Conservation (phyloP, 2,113 vertebrate genomes). For the Pogonocichla stellata region DNA sequence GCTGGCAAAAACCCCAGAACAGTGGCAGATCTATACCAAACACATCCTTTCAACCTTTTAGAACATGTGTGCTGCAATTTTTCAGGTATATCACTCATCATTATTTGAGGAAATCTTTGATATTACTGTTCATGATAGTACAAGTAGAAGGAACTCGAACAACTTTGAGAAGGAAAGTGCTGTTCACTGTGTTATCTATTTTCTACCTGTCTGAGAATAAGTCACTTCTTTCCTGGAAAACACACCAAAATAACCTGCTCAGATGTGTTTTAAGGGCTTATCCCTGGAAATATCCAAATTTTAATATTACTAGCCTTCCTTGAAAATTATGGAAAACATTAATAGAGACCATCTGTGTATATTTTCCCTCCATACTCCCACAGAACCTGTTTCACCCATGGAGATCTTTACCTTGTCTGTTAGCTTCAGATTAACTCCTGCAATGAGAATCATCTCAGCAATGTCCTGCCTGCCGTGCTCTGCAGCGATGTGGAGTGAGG, state of each 20-base stretch:
- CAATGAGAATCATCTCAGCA: constrained; percentile 86
- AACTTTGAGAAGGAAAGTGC: not conserved
- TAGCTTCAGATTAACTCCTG: constrained; percentile 83
- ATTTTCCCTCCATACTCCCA: not conserved
- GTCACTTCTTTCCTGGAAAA: not conserved
- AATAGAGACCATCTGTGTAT: not conserved
- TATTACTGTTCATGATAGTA: not conserved
- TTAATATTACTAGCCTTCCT: not conserved
- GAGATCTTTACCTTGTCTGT: constrained; percentile 81
- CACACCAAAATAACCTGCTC: not conserved
- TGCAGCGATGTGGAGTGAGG: constrained; percentile 82
- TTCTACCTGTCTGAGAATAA: not conserved
- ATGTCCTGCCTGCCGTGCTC: constrained; percentile 82
- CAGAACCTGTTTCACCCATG: not conserved
- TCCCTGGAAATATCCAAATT: not conserved
- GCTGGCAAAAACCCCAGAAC: not conserved
- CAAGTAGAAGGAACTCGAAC: not conserved
- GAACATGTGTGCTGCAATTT: not conserved
- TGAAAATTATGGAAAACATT: not conserved
- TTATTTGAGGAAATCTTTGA: not conserved
- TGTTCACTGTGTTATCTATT: not conserved
- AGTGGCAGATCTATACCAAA: not conserved
- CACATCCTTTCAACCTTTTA: not conserved
- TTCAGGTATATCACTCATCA: not conserved
- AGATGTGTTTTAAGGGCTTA: not conserved